A percentile compares a stretch with the other conserved stretches of the same genome.
These are phyloP conservation scores for Bombus sylvicola DNA, from an alignment of 1,140 invertebrate species.

Conservation along the genomic window DNA sequence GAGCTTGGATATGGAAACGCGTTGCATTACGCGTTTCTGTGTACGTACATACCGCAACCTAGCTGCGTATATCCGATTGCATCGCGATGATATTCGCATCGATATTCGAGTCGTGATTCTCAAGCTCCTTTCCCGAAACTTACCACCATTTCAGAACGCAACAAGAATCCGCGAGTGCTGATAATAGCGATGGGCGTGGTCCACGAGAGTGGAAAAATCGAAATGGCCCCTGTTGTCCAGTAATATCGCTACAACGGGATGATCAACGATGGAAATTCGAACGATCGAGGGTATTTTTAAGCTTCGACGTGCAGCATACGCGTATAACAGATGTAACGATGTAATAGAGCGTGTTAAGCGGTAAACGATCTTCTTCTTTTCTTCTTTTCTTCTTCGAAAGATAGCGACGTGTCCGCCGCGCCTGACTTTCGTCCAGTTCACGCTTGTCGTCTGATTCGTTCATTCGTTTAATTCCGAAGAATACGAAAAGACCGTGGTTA, in stretches of 20 bases:
- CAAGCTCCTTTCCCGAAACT: background rate
- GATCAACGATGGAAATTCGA: background rate
- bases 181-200: background rate
- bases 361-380: no score
- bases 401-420: no score
- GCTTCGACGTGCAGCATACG: accelerated
- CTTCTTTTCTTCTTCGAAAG: no score
- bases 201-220: background rate
- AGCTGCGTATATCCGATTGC: background rate
- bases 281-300: background rate
- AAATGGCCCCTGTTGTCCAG: background rate
- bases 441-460: no score
- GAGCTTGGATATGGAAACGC: background rate
- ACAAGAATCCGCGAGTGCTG: background rate
- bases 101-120: constrained; percentile 23
- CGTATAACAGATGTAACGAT: no score
- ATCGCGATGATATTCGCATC: constrained; percentile 20
- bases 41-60: background rate
- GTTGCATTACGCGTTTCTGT: constrained; percentile 10
- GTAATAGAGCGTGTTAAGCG: no score
- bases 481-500: no score
- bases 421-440: no score
- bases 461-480: no score
- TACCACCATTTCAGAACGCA: background rate
- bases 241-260: background rate